Conservation (phyloP, 2,113 vertebrate genomes). For the Megaleporinus macrocephalus region DNA sequence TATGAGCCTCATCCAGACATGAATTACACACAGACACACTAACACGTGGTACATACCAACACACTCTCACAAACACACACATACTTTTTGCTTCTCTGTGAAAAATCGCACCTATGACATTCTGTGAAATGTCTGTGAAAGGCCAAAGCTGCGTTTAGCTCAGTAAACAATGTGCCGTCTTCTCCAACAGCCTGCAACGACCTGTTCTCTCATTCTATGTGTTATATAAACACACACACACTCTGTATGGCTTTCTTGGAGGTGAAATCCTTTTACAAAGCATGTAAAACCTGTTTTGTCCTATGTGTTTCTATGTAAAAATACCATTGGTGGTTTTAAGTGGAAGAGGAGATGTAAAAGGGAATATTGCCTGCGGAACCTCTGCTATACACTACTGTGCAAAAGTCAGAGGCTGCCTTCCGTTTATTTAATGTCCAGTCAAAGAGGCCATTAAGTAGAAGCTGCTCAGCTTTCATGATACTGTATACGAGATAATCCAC, state of each 20-base stretch:
- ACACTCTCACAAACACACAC: background rate
- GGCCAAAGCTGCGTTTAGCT: constrained; percentile 15
- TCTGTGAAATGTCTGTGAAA: constrained; percentile 20
- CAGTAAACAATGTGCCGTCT: background rate
- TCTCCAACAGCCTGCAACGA: no score
- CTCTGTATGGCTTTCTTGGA: background rate
- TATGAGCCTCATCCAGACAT: no score
- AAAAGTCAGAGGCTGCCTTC: no score
- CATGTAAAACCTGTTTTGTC: background rate
- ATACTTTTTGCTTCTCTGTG: constrained; percentile 18
- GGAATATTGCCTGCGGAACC: background rate
- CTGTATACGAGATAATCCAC: no score
- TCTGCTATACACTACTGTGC: background rate
- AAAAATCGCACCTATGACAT: constrained; percentile 37
- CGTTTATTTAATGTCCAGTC: no score
- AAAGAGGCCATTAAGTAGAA: no score
- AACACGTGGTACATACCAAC: background rate
- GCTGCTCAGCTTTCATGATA: no score
- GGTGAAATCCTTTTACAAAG: background rate
- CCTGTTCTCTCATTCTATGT: no score
- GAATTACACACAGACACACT: background rate
- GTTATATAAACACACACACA: no score
- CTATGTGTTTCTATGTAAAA: background rate
- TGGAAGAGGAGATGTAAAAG: background rate
- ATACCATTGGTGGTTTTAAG: no score